Base-by-base conservation (phyloP, 37 sponge, comb jelly and placozoan genomes). In the Spongilla lacustris region DNA sequence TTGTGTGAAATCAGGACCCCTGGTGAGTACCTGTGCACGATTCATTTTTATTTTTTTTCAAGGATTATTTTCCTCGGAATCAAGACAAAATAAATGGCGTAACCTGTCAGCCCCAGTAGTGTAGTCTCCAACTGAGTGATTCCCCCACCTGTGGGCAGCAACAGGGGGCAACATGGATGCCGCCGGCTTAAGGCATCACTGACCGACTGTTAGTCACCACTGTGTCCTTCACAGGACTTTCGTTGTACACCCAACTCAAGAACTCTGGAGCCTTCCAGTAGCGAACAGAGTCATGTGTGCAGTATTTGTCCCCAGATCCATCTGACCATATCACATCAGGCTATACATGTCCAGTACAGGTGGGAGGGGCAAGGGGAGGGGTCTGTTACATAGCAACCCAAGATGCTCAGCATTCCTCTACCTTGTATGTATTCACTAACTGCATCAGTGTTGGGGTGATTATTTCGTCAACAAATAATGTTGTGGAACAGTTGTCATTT, bases 251-350 rank as follows among this genome's bases (percentile, higher is more conserved):
- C 95, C 95, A 94, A 36, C 86, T 88, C 38, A 92, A 68, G 67
- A 94, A 91, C 38, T 85, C 41, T 1, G 85, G 85, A 66, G 89
- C 71, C 81, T 94, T 91, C 95, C 95, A 94, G 88, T 94, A 94
- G 68, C 78, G 83, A 13, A 87, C 30, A 0, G 91, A 90, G 71
- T 87, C 87, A 31, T 87, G 84, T 22, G 92, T 80, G 46, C 92
- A 91, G 17, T 68, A 74, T 28, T 76, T 78, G 73, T 91, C 92
- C 13, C 92, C 89, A 71, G 86, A 86, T 12, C 92, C 95, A 88
- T 94, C 95, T 2, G 85, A 85, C 92, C 92, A 94, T 10, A 94
- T 36, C 28, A 94, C 81, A 74, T 87, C 88, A 27, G 95, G 95
- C 91, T 94, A 50, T 4, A 19, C 34, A 41, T 17, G 21, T 17